Base-by-base conservation (phyloP, 2,797 vertebrate genomes). In the Salarias fasciatus region DNA sequence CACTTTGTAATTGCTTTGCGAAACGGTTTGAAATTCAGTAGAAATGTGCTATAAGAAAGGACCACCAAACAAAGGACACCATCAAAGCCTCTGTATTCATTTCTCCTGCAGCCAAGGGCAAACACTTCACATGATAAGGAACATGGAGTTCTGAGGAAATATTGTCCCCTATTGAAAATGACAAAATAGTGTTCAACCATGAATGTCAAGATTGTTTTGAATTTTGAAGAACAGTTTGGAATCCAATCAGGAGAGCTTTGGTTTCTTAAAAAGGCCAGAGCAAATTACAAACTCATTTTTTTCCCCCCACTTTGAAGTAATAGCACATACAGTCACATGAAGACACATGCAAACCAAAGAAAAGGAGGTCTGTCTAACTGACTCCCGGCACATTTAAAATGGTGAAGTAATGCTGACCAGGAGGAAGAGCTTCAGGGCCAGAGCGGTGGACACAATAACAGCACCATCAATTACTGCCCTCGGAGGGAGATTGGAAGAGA, bases 391-490 rank as follows among this genome's bases (percentile, higher is more conserved):
- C 75, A 61, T 78, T 76, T 72, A 69, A 64, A 74, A 80, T 46
- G 48, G 66, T 51, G 42, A 44, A 63, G 77, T 46, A 63, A 67
- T 83, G 79, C 85, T 83, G 84, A 88, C 72, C 82, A 74, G 64
- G 59, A 80, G 77, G 72, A 77, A 75, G 30, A 50, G 67, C 79
- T 86, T 73, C 64, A 78, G 65, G 80, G 65, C 59, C 62, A 80
- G 56, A 85, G 57, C 68, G 70, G 69, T 80, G 83, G 79, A 84
- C 77, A 90, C 84, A 83, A 85, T 84, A 86, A 80, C 77, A 86
- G 72, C 78, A 66, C 67, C 83, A 90, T 90, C 84, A 90, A 89
- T 91, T 88, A 86, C 50, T 77, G 76, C 79, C 66, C 65, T 63
- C 69, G 69, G 82, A 87, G 79, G 61, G 61, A 53, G 49, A 45